Percentiles rank a stretch among this genome's conserved stretches.
Evolutionary conservation across 2,113 vertebrate species (phyloP).

Genomic region (Ptilorrhoa leucosticta): DNA sequence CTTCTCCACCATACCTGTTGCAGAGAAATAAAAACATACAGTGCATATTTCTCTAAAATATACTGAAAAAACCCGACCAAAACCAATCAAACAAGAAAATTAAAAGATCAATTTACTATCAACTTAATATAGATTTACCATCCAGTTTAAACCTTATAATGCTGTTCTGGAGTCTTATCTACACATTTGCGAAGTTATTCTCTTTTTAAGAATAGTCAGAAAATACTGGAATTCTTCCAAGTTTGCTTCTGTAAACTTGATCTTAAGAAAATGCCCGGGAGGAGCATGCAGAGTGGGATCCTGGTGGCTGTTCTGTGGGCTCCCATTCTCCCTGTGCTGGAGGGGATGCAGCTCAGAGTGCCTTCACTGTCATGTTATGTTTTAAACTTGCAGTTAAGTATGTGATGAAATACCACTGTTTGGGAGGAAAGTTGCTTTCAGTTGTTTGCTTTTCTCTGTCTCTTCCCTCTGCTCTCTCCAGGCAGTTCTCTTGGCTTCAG

Average conservation of each 20-base stretch:
- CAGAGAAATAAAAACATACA: background rate
- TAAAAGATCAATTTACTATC: background rate
- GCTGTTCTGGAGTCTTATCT: background rate
- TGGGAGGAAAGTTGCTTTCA: background rate
- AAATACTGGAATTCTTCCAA: background rate
- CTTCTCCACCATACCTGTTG: background rate
- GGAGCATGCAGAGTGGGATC: background rate
- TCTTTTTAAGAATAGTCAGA: background rate
- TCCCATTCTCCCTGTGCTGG: background rate
- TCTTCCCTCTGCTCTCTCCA: background rate
- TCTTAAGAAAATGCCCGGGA: background rate
- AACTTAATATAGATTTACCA: background rate
- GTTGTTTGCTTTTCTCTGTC: background rate
- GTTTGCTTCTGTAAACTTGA: background rate
- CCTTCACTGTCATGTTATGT: background rate
- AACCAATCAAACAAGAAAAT: background rate
- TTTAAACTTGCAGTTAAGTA: background rate
- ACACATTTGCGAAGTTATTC: background rate
- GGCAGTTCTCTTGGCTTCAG: background rate
- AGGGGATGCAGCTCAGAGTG: background rate
- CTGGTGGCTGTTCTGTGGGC: background rate
- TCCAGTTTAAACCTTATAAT: background rate
- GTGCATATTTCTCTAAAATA: background rate
- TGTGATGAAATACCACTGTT: background rate
- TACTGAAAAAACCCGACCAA: background rate